These are phyloP conservation scores for Ptychobarbus kaznakovi DNA, from an alignment of 2,797 vertebrate genomes.

Conservation along the genomic window DNA sequence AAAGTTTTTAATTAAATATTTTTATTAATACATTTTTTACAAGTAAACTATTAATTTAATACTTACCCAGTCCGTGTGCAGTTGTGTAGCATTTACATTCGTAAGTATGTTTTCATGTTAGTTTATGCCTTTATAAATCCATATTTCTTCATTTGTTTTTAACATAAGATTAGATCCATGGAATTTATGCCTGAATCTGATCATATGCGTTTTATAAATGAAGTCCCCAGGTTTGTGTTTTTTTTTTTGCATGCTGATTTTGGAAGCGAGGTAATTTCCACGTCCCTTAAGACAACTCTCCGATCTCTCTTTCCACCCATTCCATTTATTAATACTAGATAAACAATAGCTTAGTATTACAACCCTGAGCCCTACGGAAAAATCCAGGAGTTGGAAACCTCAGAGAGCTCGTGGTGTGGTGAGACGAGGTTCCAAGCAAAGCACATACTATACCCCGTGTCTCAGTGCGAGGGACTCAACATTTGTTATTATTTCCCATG, in stretches of 20 bases:
- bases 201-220: background rate
- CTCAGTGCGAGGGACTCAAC: conserved; percentile 72
- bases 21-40: background rate
- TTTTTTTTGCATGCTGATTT: background rate
- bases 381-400: conserved; percentile 63
- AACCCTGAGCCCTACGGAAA: conserved; percentile 65
- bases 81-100: background rate
- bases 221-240: background rate
- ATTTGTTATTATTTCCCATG: conserved; percentile 83
- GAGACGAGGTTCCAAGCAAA: conserved; percentile 70
- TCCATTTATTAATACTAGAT: conserved; percentile 37
- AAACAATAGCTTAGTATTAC: conserved; percentile 63
- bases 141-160: background rate
- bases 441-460: conserved; percentile 66
- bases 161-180: background rate
- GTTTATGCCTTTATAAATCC: background rate
- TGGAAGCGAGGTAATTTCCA: background rate
- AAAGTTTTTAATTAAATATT: background rate
- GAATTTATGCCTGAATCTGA: background rate
- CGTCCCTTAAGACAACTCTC: conserved; percentile 39
- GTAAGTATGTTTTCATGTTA: background rate
- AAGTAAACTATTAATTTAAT: background rate
- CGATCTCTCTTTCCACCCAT: conserved; percentile 30
- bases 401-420: conserved; percentile 67
- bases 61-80: background rate